Percentiles rank a stretch among this genome's conserved stretches.
These are phyloP conservation scores for Acanthiza pusilla DNA, from an alignment of 2,797 vertebrate species.

Conservation along the genomic window DNA sequence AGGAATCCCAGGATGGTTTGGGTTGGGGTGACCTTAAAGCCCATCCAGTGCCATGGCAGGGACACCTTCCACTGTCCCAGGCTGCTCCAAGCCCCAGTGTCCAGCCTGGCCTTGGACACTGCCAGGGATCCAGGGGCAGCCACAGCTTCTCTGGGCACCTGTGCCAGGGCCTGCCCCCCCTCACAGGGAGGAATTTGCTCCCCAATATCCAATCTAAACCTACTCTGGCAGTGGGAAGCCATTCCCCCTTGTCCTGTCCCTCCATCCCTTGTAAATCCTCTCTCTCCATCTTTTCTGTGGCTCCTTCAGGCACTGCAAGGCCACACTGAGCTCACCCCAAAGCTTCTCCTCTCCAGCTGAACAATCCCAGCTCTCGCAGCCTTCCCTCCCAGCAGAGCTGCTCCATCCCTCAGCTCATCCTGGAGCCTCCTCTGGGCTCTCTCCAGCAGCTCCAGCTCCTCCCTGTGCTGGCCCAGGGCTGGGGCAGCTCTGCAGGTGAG, in stretches of 20 bases:
- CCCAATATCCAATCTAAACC: fast-evolving
- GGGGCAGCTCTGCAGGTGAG: neutral
- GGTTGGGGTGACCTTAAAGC: neutral
- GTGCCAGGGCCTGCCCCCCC: neutral
- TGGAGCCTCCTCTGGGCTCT: neutral
- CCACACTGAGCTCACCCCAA: fast-evolving
- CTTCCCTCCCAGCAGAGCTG: neutral
- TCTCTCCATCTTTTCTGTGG: fast-evolving
- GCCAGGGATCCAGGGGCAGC: neutral
- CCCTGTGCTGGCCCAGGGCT: neutral
- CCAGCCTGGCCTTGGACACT: neutral
- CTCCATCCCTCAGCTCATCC: neutral
- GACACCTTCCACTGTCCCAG: fast-evolving
- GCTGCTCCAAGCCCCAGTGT: fast-evolving
- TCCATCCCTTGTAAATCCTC: fast-evolving
- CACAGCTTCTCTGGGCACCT: neutral
- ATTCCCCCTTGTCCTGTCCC: fast-evolving
- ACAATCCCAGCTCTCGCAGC: neutral
- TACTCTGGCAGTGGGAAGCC: neutral
- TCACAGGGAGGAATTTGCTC: fast-evolving
- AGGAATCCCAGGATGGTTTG: too few relatives aligned
- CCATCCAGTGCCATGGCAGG: neutral
- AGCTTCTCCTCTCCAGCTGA: neutral
- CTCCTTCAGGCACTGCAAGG: fast-evolving
- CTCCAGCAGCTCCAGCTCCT: neutral